Evolutionary conservation across 2,113 vertebrate species (phyloP).

Genomic region (Paradoxurus hermaphroditus): DNA sequence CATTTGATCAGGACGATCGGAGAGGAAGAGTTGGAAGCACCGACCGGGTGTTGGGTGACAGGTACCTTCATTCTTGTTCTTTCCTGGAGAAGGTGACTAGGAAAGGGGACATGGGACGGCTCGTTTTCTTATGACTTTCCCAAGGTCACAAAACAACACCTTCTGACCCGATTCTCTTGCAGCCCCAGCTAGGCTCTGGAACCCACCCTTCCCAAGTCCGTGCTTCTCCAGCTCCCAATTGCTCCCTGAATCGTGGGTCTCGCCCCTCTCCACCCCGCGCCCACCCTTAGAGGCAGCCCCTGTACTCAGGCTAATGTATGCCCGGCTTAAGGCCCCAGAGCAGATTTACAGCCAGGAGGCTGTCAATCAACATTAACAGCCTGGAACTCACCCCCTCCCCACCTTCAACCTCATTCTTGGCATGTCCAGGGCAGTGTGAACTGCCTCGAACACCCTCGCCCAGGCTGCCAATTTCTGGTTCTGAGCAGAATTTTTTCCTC

Average conservation of each 20-base stretch:
- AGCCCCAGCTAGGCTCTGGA: neutral
- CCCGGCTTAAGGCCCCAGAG: neutral
- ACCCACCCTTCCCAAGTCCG: fast-evolving
- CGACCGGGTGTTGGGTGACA: fast-evolving
- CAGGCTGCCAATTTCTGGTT: neutral
- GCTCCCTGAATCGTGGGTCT: neutral
- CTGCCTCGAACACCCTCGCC: neutral
- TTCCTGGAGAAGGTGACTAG: neutral
- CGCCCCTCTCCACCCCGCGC: neutral
- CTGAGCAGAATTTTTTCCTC: neutral
- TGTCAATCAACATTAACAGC: neutral
- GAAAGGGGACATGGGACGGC: neutral
- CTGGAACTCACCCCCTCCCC: neutral
- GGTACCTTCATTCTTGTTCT: neutral
- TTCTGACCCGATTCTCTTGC: neutral
- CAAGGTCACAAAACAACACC: neutral
- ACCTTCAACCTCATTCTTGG: neutral
- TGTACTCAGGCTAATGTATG: neutral
- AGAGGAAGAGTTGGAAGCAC: neutral
- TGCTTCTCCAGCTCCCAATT: neutral
- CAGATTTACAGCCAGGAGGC: neutral
- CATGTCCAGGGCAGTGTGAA: neutral
- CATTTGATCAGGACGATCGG: fast-evolving
- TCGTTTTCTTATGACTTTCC: neutral
- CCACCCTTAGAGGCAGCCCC: neutral